Conservation (phyloP, 2,888 invertebrate genomes). For the Phortica okadai region DNA sequence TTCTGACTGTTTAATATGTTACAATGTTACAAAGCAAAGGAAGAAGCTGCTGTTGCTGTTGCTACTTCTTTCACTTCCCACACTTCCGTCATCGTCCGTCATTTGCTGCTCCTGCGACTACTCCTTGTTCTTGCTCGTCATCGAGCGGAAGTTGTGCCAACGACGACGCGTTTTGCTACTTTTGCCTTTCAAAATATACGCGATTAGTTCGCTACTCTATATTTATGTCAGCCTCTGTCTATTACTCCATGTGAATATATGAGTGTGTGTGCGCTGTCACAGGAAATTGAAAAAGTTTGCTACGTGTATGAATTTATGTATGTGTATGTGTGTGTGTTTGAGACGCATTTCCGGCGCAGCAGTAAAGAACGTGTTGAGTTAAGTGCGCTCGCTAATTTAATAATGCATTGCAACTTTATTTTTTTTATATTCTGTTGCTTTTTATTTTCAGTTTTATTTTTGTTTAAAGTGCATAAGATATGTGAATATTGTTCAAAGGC, state of each 20-base stretch:
- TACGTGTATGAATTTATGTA: background rate
- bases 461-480: background rate
- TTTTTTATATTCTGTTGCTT: background rate
- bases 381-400: slow-evolving; percentile 66
- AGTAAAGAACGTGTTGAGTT: slow-evolving; percentile 30
- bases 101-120: background rate
- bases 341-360: slow-evolving; percentile 56
- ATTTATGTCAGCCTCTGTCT: no score
- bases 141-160: background rate
- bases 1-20: no score
- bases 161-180: background rate
- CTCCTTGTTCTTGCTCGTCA: background rate
- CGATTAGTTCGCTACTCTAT: no score
- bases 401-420: slow-evolving; percentile 55
- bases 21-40: no score
- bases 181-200: background rate
- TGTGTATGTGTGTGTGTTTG: slow-evolving; percentile 36
- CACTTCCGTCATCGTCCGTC: background rate
- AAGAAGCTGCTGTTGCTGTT: no score
- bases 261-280: slow-evolving; percentile 1
- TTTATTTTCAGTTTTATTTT: background rate
- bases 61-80: background rate
- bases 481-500: no score
- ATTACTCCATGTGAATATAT: no score
- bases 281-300: slow-evolving; percentile 67